These are phyloP conservation scores for Temnothorax unifasciatus DNA, from an alignment of 2,888 invertebrate species.

Conservation along the genomic window DNA sequence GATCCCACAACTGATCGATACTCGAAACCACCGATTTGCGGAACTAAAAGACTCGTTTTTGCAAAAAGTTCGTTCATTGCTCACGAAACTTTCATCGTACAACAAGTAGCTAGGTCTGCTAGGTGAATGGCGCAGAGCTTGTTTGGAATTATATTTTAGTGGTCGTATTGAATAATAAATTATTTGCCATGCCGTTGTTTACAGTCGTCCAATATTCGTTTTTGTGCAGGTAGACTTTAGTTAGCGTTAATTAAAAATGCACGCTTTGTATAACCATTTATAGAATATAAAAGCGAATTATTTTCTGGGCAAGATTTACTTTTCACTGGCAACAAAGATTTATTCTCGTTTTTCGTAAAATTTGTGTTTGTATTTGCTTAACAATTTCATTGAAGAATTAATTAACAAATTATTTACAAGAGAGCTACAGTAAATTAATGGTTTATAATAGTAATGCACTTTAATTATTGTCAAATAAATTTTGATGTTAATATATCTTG, in stretches of 20 bases:
- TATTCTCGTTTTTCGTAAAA: not conserved
- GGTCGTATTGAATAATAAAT: not conserved
- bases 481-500: not conserved
- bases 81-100: conserved; percentile 65
- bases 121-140: conserved; percentile 6
- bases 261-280: conserved; percentile 14
- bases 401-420: not conserved
- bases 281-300: not conserved
- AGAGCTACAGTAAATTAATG: not conserved
- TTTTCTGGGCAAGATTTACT: not conserved
- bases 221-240: not conserved
- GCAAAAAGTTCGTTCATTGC: conserved; percentile 37
- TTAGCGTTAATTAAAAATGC: conserved; percentile 39
- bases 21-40: conserved; percentile 44
- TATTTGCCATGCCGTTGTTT: conserved; percentile 23
- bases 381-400: not conserved
- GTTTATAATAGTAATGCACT: not conserved
- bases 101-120: conserved; percentile 26
- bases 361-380: not conserved
- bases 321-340: not conserved
- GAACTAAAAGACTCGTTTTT: conserved; percentile 43
- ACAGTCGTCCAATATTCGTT: not conserved
- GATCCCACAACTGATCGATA: conserved; percentile 50
- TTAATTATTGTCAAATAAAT: not conserved
- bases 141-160: conserved; percentile 27